Evolutionary conservation across 2,888 invertebrate species (phyloP).

Genomic region (Eucera pruinosa): DNA sequence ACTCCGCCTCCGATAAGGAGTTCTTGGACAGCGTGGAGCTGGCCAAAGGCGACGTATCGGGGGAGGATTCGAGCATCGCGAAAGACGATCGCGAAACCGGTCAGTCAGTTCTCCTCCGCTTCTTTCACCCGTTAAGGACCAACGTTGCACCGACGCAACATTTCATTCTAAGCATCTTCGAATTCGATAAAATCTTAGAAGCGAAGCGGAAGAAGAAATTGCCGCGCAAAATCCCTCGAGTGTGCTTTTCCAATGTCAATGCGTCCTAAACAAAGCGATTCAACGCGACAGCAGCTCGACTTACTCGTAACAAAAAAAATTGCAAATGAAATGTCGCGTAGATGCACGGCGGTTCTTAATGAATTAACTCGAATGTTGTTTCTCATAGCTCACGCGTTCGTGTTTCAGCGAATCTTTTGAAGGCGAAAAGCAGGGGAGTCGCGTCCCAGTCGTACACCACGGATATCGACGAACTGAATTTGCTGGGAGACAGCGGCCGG

Average conservation of each 20-base stretch:
- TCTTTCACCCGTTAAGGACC: too few relatives aligned
- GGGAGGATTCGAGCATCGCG: conserved; percentile 38
- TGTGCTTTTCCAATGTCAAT: too few relatives aligned
- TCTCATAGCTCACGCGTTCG: not conserved
- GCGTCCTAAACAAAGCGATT: too few relatives aligned
- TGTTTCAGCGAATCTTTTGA: conserved; percentile 56
- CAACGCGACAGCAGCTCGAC: too few relatives aligned
- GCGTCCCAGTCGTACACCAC: conserved; percentile 64
- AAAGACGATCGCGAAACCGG: conserved; percentile 69
- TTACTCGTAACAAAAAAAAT: too few relatives aligned
- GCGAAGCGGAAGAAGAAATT: too few relatives aligned
- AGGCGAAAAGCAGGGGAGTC: not conserved
- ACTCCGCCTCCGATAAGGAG: conserved; percentile 70
- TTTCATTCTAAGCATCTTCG: too few relatives aligned
- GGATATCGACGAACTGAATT: conserved; percentile 72
- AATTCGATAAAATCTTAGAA: too few relatives aligned
- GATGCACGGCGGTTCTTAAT: too few relatives aligned
- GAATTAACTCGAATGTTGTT: not conserved
- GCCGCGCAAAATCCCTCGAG: too few relatives aligned
- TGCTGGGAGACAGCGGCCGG: conserved; percentile 72
- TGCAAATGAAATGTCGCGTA: too few relatives aligned
- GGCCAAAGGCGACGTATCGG: conserved; percentile 68
- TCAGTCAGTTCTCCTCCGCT: conserved; percentile 32
- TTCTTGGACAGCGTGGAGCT: conserved; percentile 75
- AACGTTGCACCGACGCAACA: too few relatives aligned